Evolutionary conservation across 2,888 invertebrate species (phyloP), one percentile per base, ranked within the genome.

Genomic region (Pseudococcus viburni): DNA sequence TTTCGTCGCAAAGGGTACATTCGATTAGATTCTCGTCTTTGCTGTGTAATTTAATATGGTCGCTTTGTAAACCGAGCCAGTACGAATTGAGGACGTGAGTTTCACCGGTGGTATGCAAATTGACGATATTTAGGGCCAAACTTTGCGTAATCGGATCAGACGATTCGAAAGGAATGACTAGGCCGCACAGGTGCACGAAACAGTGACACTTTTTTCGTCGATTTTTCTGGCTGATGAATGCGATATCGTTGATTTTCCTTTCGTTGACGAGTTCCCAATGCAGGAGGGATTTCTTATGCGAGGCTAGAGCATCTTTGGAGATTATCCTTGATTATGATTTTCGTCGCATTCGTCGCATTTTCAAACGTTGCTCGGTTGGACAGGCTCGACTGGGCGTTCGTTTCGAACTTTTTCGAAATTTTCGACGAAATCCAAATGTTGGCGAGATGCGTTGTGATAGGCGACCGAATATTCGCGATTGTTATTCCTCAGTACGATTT

Each of bases 401-500:
- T 64, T 64, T 22, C 64, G 7, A 3, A 64, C 64, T 22, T 64
- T 64, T 22, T 22, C 22, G 64, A 64, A 22, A 64, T 22, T 64
- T 11, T 64, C 64, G 22, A 64, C 22, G 64, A 64, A 64, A 22
- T 77, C 77, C 17, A 77, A 77, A 77, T 77, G 77, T 12, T 77
- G 39, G 7, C 39, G 39, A n/a, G 77, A 39, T 7, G 77, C 8
- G 17, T 77, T 77, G n/a, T 77, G 77, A 42, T 39, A 77, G 17
- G 33, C 77, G 17, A 39, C 39, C 15, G 77, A 77, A 17, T 77
- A 77, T 15, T 42, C 39, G 33, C 33, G 39, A 77, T 77, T 77
- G 9, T 77, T 77, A 77, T 77, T 77, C 77, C 77, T 77, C 5
- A 77, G 33, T n/a, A 77, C 77, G 77, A 77, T 77, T 77, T 77